phyloP scores from a whole-genome alignment of 2,888 invertebrate genomes.

The Eulithis prunata region DNA sequence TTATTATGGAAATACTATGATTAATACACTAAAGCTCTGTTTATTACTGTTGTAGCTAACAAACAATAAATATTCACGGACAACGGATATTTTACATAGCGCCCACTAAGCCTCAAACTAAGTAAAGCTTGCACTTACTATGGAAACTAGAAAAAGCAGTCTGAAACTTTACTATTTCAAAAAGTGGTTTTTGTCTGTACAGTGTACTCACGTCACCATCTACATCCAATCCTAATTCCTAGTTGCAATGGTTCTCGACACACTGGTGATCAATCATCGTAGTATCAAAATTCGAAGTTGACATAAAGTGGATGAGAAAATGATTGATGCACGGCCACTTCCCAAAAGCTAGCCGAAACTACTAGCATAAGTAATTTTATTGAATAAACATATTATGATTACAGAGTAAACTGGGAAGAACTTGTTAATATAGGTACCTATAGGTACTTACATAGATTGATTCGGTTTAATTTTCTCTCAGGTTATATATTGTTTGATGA shows the following conservation, averaged over 20 bases:
- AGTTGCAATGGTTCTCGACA: conserved; percentile 41
- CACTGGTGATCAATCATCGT: conserved; percentile 73
- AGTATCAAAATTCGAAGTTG: conserved; percentile 81
- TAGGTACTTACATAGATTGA: too few species aligned
- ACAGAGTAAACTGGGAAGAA: conserved; percentile 9
- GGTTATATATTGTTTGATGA: too few species aligned
- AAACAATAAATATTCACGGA: too few species aligned
- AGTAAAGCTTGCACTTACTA: too few species aligned
- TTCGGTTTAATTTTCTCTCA: too few species aligned
- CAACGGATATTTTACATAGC: too few species aligned
- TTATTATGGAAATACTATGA: too few species aligned
- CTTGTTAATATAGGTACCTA: background rate
- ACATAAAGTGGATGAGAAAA: conserved; percentile 80
- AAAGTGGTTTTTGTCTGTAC: background rate
- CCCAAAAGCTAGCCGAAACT: conserved; percentile 53
- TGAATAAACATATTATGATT: conserved; percentile 24
- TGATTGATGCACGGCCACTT: conserved; percentile 76
- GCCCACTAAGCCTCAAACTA: too few species aligned
- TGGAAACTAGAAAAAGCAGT: too few species aligned
- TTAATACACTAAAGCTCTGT: too few species aligned
- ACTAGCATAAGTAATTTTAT: conserved; percentile 23
- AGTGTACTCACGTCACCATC: conserved; percentile 2
- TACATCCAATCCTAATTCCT: conserved; percentile 27
- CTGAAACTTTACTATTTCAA: too few species aligned
- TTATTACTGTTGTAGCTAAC: too few species aligned